Evolutionary conservation across 1,140 invertebrate species (phyloP).

Genomic region (Cotesia typhae): DNA sequence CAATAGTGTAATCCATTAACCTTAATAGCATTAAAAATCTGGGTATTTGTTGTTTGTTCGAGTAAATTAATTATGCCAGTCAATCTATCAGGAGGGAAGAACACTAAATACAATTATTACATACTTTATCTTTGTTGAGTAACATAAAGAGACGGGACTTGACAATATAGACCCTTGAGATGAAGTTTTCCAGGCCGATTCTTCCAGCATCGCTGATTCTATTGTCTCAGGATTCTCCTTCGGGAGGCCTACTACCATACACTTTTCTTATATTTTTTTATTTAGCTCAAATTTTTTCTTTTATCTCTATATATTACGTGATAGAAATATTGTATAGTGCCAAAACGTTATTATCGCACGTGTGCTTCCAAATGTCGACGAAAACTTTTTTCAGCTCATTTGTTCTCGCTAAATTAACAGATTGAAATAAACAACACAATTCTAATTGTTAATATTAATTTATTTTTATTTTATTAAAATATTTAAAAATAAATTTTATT

Average conservation of each 20-base stretch:
- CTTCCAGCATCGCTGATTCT: conserved; percentile 40
- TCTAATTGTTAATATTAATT: too few species aligned
- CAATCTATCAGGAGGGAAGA: neutral
- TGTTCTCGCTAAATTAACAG: conserved; percentile 22
- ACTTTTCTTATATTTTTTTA: conserved; percentile 9
- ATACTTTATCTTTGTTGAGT: conserved; percentile 15
- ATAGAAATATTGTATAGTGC: conserved; percentile 41
- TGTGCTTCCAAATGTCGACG: conserved; percentile 13
- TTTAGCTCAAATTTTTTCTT: conserved; percentile 5
- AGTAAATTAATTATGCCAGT: conserved; percentile 11
- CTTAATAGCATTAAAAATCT: conserved; percentile 18
- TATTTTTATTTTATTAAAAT: neutral
- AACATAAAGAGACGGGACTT: conserved; percentile 17
- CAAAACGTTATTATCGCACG: conserved; percentile 37
- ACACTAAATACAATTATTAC: conserved; percentile 9
- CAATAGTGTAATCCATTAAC: neutral
- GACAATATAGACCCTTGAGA: conserved; percentile 34
- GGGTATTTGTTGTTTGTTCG: neutral
- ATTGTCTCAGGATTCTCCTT: conserved; percentile 39
- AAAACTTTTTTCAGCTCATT: conserved; percentile 11
- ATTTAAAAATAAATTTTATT: neutral
- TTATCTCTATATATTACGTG: conserved; percentile 43
- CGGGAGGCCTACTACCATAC: conserved; percentile 17
- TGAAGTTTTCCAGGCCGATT: conserved; percentile 40
- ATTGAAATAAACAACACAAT: conserved; percentile 3